Base-by-base conservation (phyloP, 2,797 vertebrate species). In the Taeniopygia guttata region DNA sequence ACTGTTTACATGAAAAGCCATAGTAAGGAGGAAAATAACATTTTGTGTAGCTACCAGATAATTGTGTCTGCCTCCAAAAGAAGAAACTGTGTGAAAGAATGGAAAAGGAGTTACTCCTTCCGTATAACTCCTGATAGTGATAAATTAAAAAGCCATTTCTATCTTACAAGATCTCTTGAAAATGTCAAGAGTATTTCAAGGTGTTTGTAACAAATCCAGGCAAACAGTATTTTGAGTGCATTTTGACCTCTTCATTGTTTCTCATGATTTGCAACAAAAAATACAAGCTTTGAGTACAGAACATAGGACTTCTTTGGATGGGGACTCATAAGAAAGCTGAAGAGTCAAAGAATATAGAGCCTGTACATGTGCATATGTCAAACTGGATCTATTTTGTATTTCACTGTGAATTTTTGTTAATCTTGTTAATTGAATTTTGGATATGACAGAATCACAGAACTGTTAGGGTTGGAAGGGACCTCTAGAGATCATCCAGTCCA, bases 41-140 rank as follows among this genome's bases (percentile, higher is more conserved):
- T 78, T 86, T 75, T 85, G 5, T 85, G 21, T 74, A 75, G 49
- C 34, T 87, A 81, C 51, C 52, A 77, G 76, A 23, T 77, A 86
- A 51, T 82, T 75, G 21, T 60, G 14, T 82, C 49, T 95, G 38
- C 30, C 14, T 59, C 23, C 62, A 38, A 62, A 93, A 77, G 51
- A 23, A 84, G 51, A 83, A 83, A 56, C 32, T 5, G 21, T 66
- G 38, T 66, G 54, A 30, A 85, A 75, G 23, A 70, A n/a, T 66
- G 60, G 43, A 63, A 74, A 70, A 52, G 64, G 68, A 56, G 64
- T 75, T 84, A 32, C 7, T 60, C 23, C 46, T 64, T 84, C 62
- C 66, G 69, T 21, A 0, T 78, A 88, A 58, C 21, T 80, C 9
- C 34, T 64, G 42, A 26, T 51, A n/a, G 36, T 68, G 62, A 42